A percentile compares a stretch with the other conserved stretches of the same genome.
Evolutionary conservation across 2,888 invertebrate species (phyloP).

Genomic region (Pogonocherus hispidulus): DNA sequence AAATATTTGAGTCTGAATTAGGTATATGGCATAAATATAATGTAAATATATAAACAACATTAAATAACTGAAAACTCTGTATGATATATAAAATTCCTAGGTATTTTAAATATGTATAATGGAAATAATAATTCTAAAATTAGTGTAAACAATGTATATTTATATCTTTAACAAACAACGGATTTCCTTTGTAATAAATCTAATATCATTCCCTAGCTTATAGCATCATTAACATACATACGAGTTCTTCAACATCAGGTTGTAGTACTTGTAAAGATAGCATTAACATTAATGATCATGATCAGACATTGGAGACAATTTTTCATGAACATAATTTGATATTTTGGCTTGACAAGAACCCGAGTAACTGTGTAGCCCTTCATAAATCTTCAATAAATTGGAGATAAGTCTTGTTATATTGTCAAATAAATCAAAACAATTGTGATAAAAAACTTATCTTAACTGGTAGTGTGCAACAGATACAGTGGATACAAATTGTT

Average conservation of each 20-base stretch:
- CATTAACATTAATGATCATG: conserved; percentile 14
- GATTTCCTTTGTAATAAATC: too few species aligned
- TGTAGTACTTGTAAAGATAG: conserved; percentile 13
- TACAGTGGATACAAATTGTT: conserved; percentile 29
- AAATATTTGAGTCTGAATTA: too few species aligned
- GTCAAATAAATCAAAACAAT: conserved; percentile 36
- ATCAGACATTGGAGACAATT: conserved; percentile 12
- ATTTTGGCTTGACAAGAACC: conserved; percentile 5
- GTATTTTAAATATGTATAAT: too few species aligned
- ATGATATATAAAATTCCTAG: too few species aligned
- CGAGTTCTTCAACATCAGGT: not conserved
- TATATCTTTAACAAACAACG: too few species aligned
- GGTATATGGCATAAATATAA: too few species aligned
- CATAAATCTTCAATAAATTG: conserved; percentile 26
- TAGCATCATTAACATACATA: too few species aligned
- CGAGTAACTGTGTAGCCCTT: conserved; percentile 15
- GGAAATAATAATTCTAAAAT: too few species aligned
- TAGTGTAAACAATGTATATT: too few species aligned
- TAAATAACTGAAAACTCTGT: too few species aligned
- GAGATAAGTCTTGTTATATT: conserved; percentile 21
- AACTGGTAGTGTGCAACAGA: conserved; percentile 23
- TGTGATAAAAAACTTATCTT: conserved; percentile 36
- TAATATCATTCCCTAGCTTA: too few species aligned
- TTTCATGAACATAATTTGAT: conserved; percentile 10
- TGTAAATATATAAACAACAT: too few species aligned